phyloP scores from a whole-genome alignment of 2,888 invertebrate species.

The Andricus curvator region DNA sequence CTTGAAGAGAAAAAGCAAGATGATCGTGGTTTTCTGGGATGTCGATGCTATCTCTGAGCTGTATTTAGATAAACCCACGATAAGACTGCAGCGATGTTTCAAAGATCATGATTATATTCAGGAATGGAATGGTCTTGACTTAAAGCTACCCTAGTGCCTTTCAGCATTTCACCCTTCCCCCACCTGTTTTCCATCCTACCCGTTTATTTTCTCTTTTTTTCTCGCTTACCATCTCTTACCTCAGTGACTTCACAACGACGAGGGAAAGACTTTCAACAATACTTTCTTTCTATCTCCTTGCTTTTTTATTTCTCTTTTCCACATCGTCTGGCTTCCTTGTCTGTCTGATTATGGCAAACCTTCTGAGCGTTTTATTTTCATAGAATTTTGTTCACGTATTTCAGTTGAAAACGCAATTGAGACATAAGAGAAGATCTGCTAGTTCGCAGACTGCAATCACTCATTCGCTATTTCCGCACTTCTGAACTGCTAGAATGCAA shows the following conservation, averaged over 20 bases:
- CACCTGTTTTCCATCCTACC: neutral
- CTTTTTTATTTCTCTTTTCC: neutral
- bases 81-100: neutral
- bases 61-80: neutral
- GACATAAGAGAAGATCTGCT: neutral
- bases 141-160: neutral
- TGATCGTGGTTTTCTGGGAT: neutral
- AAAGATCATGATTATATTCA: slow-evolving; percentile 4
- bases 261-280: slow-evolving; percentile 4
- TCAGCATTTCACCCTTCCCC: neutral
- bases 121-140: neutral
- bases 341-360: slow-evolving; percentile 14
- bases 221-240: neutral
- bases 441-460: slow-evolving; percentile 17
- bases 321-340: neutral
- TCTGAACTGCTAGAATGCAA: slow-evolving; percentile 3
- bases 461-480: slow-evolving; percentile 5
- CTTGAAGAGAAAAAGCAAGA: neutral
- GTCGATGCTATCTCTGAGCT: neutral
- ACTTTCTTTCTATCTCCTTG: slow-evolving; percentile 2
- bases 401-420: neutral
- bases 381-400: slow-evolving; percentile 12
- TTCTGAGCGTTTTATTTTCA: slow-evolving; percentile 10
- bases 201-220: neutral
- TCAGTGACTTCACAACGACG: neutral